Percentiles rank a stretch among this genome's conserved stretches.
These are phyloP conservation scores for Zaprionus capensis DNA, from an alignment of 1,140 invertebrate genomes.

Conservation along the genomic window DNA sequence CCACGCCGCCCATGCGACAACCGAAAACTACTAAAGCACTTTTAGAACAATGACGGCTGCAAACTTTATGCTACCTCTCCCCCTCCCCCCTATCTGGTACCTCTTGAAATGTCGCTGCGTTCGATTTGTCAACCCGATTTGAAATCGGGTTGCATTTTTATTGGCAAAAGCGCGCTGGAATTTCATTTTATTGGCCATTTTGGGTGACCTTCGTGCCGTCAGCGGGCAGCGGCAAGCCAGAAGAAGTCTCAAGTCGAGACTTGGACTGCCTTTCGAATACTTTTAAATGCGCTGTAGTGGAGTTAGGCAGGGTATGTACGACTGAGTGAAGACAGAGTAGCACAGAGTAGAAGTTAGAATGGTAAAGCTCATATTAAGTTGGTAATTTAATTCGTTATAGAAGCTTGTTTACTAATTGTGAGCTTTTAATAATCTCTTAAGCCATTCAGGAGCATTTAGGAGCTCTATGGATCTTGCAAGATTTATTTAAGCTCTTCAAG, in stretches of 20 bases:
- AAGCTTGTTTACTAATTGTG: too few relatives aligned
- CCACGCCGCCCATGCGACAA: background rate
- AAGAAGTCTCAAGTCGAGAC: conserved; percentile 6
- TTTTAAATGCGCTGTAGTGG: background rate
- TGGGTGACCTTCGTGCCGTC: conserved; percentile 66
- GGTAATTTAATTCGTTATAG: too few relatives aligned
- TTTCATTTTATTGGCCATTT: conserved; percentile 81
- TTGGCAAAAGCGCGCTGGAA: conserved; percentile 64
- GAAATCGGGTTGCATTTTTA: conserved; percentile 77
- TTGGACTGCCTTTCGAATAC: conserved; percentile 20
- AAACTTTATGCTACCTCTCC: conserved; percentile 56
- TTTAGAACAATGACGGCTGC: conserved; percentile 65
- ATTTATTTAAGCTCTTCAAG: too few relatives aligned
- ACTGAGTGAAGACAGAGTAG: background rate
- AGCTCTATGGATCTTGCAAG: too few relatives aligned
- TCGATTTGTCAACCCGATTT: conserved; percentile 78
- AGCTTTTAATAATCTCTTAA: too few relatives aligned
- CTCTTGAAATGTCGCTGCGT: conserved; percentile 27
- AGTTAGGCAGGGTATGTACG: background rate
- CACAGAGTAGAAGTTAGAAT: background rate
- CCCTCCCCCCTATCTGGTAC: background rate
- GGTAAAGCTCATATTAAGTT: background rate
- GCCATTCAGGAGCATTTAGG: background rate
- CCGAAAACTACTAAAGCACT: conserved; percentile 49
- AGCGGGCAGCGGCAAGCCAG: background rate